Evolutionary conservation across 2,888 invertebrate species (phyloP).

Genomic region (Cataglyphis cursor): DNA sequence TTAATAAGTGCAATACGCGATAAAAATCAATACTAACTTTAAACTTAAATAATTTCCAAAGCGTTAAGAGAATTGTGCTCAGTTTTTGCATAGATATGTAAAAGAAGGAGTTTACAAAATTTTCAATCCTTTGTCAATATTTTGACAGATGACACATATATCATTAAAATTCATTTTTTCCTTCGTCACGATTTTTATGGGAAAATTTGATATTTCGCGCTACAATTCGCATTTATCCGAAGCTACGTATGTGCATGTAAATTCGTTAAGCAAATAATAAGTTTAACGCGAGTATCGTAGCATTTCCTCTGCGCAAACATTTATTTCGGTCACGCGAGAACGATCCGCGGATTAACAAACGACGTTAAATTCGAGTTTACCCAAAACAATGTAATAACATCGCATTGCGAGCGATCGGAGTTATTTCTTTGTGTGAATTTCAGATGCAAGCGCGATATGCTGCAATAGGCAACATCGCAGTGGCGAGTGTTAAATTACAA

Average conservation of each 20-base stretch:
- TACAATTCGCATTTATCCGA: not conserved
- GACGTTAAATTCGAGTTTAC: constrained; percentile 27
- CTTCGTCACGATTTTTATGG: not conserved
- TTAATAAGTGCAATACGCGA: no score
- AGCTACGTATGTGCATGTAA: no score
- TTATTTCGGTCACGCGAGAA: not conserved
- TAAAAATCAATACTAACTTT: no score
- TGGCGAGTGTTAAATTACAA: constrained; percentile 72
- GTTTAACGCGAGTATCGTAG: not conserved
- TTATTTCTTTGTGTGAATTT: constrained; percentile 39
- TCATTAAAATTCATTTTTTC: not conserved
- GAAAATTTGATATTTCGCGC: not conserved
- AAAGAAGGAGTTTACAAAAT: no score
- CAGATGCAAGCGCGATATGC: not conserved
- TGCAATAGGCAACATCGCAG: constrained; percentile 2
- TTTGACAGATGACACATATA: not conserved
- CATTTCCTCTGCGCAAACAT: not conserved
- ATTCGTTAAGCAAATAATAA: not conserved
- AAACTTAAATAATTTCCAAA: no score
- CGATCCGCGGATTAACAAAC: not conserved
- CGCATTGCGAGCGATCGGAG: constrained; percentile 29
- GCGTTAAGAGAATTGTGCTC: no score
- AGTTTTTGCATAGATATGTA: no score
- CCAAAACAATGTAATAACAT: constrained; percentile 11
- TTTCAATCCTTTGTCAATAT: no score